Base-by-base conservation (phyloP, 2,797 vertebrate genomes). In the Anguilla marmorata region DNA sequence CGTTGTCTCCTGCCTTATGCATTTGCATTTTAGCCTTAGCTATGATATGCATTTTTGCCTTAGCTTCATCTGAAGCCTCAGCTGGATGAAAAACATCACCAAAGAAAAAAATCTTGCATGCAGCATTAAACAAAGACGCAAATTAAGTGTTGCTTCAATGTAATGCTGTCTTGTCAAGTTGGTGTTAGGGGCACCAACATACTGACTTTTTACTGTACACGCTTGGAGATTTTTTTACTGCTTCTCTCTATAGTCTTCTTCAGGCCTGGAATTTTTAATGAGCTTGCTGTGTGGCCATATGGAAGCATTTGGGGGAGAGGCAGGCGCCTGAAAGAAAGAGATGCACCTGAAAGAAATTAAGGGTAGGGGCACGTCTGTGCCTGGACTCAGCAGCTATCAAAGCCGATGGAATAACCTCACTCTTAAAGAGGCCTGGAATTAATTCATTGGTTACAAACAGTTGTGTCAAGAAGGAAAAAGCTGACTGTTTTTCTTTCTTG, bases 281-380 rank as follows among this genome's bases (percentile, higher is more conserved):
- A 82, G 45, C 69, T 85, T 33, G 11, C 56, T 86, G 63, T 86
- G 79, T 37, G 54, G 30, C 85, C 88, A 89, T 88, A 66, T 91
- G 89, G 89, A 88, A 91, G n/a, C 87, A 86, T 76, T 89, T 90
- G 88, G 69, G 41, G 82, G 89, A 60, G 85, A 89, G 84, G 85
- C 79, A 90, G 66, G 37, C 52, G 87, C 76, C 45, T 45, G 41
- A 45, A 45, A 45, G 41, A 45, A 45, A 45, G 45, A 54, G 63
- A 33, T 84, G 86, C 88, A 89, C 90, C 89, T 90, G 85, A 66
- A 85, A 92, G 45, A 52, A 48, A 89, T 91, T 89, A 90, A 66
- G 72, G 48, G 76, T 88, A 45, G 56, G 80, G n/a, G 7, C 27
- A 33, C 6, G 30, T 74, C 48, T 37, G 72, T 88, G 87, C 69